These are phyloP conservation scores for Ceuthmochares aereus DNA, from an alignment of 2,113 vertebrate species.

Conservation along the genomic window DNA sequence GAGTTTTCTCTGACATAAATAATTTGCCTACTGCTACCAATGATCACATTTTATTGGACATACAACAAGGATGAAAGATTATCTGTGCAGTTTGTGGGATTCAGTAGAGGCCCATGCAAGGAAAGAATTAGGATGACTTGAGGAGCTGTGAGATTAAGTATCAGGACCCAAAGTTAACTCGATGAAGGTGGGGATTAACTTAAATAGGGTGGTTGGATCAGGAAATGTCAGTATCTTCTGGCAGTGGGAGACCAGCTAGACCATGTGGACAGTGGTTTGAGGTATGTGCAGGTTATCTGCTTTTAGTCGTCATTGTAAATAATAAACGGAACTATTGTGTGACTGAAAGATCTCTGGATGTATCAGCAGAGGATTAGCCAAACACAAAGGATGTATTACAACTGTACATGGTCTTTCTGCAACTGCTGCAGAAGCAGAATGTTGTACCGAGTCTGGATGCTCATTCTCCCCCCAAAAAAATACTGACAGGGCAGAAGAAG, in stretches of 20 bases:
- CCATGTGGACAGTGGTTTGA: not conserved
- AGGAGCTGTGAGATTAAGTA: not conserved
- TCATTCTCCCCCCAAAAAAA: not conserved
- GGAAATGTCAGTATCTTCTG: not conserved
- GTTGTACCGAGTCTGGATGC: not conserved
- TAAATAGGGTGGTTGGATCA: not conserved
- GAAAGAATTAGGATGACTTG: not conserved
- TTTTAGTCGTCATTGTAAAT: not conserved
- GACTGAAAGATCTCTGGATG: not conserved
- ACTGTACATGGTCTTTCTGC: not conserved
- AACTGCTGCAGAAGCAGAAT: not conserved
- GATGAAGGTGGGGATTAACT: not conserved
- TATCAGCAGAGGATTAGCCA: not conserved
- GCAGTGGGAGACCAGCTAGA: not conserved
- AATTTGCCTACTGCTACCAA: not conserved
- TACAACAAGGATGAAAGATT: not conserved
- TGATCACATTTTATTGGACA: not conserved
- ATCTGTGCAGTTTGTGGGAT: not conserved
- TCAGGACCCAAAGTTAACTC: not conserved
- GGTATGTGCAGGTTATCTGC: not conserved
- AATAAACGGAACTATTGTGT: not conserved
- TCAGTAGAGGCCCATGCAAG: not conserved
- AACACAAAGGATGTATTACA: not conserved
- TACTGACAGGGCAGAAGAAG: not conserved
- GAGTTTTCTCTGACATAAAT: not conserved